These are phyloP conservation scores for Lithophane socia DNA, from an alignment of 2,888 invertebrate genomes.

Conservation along the genomic window DNA sequence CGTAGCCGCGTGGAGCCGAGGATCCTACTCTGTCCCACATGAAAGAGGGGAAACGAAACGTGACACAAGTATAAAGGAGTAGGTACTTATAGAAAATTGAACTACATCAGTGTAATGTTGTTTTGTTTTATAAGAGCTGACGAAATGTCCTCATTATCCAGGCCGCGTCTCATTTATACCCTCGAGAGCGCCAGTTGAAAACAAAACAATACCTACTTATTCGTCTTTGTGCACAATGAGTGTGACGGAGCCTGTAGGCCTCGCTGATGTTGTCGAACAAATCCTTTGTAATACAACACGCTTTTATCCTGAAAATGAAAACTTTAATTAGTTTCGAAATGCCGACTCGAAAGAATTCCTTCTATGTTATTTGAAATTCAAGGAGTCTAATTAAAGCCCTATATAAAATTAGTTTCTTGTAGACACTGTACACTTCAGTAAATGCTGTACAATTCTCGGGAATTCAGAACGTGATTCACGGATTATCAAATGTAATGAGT, in stretches of 20 bases:
- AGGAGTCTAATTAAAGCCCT: constrained; percentile 61
- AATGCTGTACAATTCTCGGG: constrained; percentile 24
- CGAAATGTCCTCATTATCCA: constrained; percentile 67
- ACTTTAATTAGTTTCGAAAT: constrained; percentile 82
- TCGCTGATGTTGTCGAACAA: constrained; percentile 76
- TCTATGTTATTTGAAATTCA: constrained; percentile 67
- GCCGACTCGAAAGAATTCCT: constrained; percentile 68
- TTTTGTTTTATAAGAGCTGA: constrained; percentile 59
- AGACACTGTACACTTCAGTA: constrained; percentile 31
- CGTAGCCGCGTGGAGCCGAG: constrained; percentile 21
- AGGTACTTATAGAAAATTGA: constrained; percentile 43
- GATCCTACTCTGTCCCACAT: constrained; percentile 17
- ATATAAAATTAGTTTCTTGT: constrained; percentile 45
- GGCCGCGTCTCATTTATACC: constrained; percentile 70
- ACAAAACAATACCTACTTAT: constrained; percentile 78
- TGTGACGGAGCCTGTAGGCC: constrained; percentile 72
- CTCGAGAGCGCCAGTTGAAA: constrained; percentile 70
- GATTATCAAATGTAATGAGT: constrained; percentile 8
- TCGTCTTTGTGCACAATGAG: constrained; percentile 73
- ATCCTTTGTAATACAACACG: constrained; percentile 81
- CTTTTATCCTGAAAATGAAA: constrained; percentile 78
- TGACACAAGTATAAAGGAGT: constrained; percentile 35
- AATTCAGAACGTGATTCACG: constrained; percentile 6
- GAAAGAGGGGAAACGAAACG: constrained; percentile 31
- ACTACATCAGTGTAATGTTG: constrained; percentile 44